Conservation (phyloP, 2,113 vertebrate genomes). For the Bubo bubo region DNA sequence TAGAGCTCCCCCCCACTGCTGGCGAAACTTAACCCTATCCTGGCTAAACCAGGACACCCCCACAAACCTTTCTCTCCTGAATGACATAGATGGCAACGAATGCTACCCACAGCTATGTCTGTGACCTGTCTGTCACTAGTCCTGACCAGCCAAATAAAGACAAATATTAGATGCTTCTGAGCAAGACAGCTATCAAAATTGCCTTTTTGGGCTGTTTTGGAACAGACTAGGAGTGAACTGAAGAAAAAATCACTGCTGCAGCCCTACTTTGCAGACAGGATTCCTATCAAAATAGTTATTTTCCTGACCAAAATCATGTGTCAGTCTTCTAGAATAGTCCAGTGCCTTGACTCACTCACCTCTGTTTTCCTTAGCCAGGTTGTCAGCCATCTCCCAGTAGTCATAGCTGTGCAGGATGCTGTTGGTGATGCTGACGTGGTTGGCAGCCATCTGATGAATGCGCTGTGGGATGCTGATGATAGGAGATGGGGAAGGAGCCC, state of each 20-base stretch:
- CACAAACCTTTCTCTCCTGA: background rate
- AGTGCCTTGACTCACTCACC: constrained; percentile 68
- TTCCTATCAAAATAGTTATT: background rate
- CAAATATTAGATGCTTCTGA: background rate
- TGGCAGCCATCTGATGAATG: constrained; percentile 99
- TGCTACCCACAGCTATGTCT: background rate
- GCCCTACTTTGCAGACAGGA: background rate
- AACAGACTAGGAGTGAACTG: background rate
- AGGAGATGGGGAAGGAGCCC: constrained; percentile 75
- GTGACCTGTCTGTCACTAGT: background rate
- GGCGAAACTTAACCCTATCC: too few relatives aligned
- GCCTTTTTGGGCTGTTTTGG: background rate
- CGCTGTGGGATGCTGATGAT: constrained; percentile 95
- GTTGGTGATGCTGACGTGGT: constrained; percentile 98
- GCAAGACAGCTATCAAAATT: background rate
- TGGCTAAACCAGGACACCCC: too few relatives aligned
- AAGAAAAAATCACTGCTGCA: background rate
- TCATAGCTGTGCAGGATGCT: constrained; percentile 97
- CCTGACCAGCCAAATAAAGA: background rate
- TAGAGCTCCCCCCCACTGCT: too few relatives aligned
- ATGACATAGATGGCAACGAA: background rate
- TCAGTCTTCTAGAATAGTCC: background rate
- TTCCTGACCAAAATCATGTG: background rate
- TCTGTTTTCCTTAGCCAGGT: constrained; percentile 94
- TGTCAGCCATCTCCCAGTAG: constrained; percentile 99